These are phyloP conservation scores for Yponomeuta evonymella DNA, from an alignment of 2,888 invertebrate species.

Conservation along the genomic window DNA sequence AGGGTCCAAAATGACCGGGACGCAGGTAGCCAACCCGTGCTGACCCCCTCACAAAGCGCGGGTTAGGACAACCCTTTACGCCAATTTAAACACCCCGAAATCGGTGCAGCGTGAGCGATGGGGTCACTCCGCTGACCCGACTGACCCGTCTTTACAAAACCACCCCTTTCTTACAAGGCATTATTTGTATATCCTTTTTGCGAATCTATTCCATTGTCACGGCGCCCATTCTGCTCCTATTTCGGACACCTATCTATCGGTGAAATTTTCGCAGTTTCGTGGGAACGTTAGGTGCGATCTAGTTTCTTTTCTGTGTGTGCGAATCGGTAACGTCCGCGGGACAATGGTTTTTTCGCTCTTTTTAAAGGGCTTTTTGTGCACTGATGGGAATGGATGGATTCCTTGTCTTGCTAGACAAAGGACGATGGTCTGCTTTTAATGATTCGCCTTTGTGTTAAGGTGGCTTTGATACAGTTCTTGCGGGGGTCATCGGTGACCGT, in stretches of 20 bases:
- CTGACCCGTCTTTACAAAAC: slow-evolving; percentile 62
- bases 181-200: slow-evolving; percentile 77
- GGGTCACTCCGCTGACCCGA: slow-evolving; percentile 70
- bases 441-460: slow-evolving; percentile 60
- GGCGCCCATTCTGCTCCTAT: slow-evolving; percentile 49
- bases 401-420: slow-evolving; percentile 48
- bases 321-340: slow-evolving; percentile 62
- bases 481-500: slow-evolving; percentile 62
- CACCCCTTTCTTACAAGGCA: slow-evolving; percentile 70
- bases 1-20: slow-evolving; percentile 47
- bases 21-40: slow-evolving; percentile 67
- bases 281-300: slow-evolving; percentile 73
- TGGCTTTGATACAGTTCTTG: slow-evolving; percentile 63
- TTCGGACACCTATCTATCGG: slow-evolving; percentile 55
- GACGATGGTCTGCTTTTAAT: slow-evolving; percentile 72
- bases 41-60: slow-evolving; percentile 48
- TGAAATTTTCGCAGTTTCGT: slow-evolving; percentile 64
- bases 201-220: slow-evolving; percentile 74
- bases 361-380: slow-evolving; percentile 45
- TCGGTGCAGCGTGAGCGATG: slow-evolving; percentile 71
- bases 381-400: background rate
- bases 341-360: slow-evolving; percentile 41
- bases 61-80: slow-evolving; percentile 70
- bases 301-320: slow-evolving; percentile 59
- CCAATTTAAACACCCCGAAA: slow-evolving; percentile 68